A percentile compares a stretch with the other conserved stretches of the same genome.
These are phyloP conservation scores for Epirrhoe alternata DNA, from an alignment of 2,888 invertebrate species.

Conservation along the genomic window DNA sequence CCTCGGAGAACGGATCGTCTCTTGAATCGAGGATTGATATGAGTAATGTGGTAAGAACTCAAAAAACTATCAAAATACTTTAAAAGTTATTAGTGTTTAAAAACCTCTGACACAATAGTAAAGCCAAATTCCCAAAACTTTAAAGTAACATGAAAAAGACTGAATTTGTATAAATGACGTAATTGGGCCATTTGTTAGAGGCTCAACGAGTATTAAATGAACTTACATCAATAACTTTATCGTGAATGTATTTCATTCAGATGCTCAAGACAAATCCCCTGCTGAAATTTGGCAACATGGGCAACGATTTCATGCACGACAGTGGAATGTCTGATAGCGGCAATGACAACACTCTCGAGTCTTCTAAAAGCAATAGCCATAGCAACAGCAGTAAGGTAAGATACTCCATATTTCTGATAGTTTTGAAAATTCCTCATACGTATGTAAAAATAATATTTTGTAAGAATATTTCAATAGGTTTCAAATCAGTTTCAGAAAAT, in stretches of 20 bases:
- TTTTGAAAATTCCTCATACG: neutral
- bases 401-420: neutral
- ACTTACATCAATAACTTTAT: too few species aligned
- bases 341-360: constrained; percentile 72
- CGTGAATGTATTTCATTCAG: constrained; percentile 54
- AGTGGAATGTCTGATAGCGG: constrained; percentile 76
- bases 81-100: too few species aligned
- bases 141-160: neutral
- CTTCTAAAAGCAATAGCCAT: constrained; percentile 59
- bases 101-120: too few species aligned
- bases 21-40: constrained; percentile 73
- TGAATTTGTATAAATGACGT: too few species aligned
- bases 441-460: too few species aligned
- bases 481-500: constrained; percentile 69
- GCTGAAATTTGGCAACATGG: constrained; percentile 66
- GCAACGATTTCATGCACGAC: constrained; percentile 66
- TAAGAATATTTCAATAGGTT: neutral
- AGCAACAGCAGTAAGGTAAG: constrained; percentile 32
- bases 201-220: too few species aligned
- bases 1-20: constrained; percentile 70
- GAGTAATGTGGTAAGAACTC: constrained; percentile 71
- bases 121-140: too few species aligned
- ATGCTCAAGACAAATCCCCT: constrained; percentile 78
- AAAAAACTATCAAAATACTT: neutral
- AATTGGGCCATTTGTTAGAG: too few species aligned